A percentile compares a stretch with the other conserved stretches of the same genome.
These are phyloP conservation scores for Axis porcinus DNA, from an alignment of 2,113 vertebrate species.

Conservation along the genomic window DNA sequence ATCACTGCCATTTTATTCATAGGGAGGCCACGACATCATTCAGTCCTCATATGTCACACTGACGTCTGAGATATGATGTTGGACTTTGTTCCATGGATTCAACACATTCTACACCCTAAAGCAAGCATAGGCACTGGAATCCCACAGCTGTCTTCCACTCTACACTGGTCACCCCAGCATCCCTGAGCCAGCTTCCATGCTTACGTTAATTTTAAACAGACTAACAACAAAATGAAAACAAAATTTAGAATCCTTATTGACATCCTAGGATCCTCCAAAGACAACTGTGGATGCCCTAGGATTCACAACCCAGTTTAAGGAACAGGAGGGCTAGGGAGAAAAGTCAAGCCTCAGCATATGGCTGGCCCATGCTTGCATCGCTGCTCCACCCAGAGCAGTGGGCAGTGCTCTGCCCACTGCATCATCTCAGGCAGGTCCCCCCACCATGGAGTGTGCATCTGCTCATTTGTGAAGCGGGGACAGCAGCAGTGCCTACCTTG, in stretches of 20 bases:
- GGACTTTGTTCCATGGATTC: not conserved
- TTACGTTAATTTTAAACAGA: not conserved
- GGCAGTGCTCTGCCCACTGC: not conserved
- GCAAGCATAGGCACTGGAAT: not conserved
- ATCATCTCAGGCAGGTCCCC: not conserved
- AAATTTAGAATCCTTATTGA: not conserved
- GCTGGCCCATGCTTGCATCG: accelerated
- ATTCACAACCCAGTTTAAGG: not conserved
- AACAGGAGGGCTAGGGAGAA: not conserved
- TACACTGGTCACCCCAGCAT: no score
- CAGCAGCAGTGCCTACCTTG: not conserved
- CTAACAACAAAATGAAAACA: not conserved
- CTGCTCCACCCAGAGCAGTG: not conserved
- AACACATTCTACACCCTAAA: accelerated
- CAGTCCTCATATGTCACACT: not conserved
- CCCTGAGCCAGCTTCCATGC: not conserved
- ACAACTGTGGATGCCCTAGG: no score
- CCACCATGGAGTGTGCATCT: accelerated
- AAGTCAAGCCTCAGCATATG: accelerated
- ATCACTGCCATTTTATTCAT: no score
- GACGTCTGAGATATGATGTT: not conserved
- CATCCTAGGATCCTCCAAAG: not conserved
- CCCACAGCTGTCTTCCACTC: not conserved
- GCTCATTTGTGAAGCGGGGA: not conserved
- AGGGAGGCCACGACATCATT: not conserved